phyloP scores from a whole-genome alignment of 2,888 invertebrate genomes.

The Barypeithes pellucidus region DNA sequence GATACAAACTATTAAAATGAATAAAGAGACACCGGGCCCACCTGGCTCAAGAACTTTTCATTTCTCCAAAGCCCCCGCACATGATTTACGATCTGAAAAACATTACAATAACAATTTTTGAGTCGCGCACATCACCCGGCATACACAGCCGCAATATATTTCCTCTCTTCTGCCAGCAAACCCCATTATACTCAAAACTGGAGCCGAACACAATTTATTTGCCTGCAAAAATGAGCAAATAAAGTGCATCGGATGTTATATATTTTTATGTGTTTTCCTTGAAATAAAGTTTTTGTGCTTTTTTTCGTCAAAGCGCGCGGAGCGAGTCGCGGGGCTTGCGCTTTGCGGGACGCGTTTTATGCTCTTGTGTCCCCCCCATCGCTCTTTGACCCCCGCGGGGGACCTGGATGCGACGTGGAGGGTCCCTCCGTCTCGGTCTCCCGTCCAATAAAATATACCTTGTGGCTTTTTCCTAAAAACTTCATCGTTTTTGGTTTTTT shows the following conservation, averaged over 20 bases:
- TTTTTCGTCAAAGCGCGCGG: constrained; percentile 57
- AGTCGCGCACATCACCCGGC: constrained; percentile 57
- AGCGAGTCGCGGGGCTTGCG: constrained; percentile 58
- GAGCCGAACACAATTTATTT: constrained; percentile 65
- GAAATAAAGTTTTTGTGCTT: constrained; percentile 68
- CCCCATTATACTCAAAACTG: constrained; percentile 65
- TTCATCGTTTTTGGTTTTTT: too few relatives aligned
- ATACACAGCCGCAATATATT: constrained; percentile 51
- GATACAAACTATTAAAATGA: constrained; percentile 13
- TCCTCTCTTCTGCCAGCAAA: constrained; percentile 56
- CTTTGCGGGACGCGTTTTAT: constrained; percentile 52
- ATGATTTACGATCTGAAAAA: constrained; percentile 55
- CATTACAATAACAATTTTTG: constrained; percentile 61
- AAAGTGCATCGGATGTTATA: constrained; percentile 70
- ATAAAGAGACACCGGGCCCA: constrained; percentile 9
- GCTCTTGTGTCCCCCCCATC: constrained; percentile 39
- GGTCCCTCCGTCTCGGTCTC: constrained; percentile 47
- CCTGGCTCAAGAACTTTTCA: constrained; percentile 44
- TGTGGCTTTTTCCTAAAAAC: constrained; percentile 62
- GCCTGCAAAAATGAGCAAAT: constrained; percentile 66
- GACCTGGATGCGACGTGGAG: constrained; percentile 25
- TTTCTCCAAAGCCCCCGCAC: constrained; percentile 38
- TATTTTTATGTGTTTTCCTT: constrained; percentile 71
- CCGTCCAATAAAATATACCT: constrained; percentile 66
- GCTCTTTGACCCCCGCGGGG: constrained; percentile 47